These are phyloP conservation scores for Papilio machaon DNA, from an alignment of 1,140 invertebrate species.

Conservation along the genomic window DNA sequence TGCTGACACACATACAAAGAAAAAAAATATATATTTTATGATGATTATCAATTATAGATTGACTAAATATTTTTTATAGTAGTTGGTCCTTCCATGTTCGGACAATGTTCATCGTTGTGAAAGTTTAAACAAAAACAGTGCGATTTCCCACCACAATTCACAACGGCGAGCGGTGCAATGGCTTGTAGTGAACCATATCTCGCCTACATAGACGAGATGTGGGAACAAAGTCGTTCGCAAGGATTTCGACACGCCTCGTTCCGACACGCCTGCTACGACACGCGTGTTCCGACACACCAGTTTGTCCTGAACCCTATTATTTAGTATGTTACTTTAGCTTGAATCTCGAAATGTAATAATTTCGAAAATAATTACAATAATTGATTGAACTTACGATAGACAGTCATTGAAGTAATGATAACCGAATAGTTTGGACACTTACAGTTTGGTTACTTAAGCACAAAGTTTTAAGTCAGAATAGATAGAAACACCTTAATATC, in stretches of 20 bases:
- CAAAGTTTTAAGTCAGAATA: neutral
- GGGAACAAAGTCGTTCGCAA: conserved; percentile 71
- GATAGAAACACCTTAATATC: neutral
- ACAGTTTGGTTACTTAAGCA: neutral
- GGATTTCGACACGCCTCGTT: conserved; percentile 58
- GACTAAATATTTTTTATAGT: too few species aligned
- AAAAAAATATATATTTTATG: too few species aligned
- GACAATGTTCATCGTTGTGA: neutral
- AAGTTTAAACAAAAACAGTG: conserved; percentile 22
- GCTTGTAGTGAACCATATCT: conserved; percentile 50
- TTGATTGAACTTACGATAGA: neutral
- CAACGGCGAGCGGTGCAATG: conserved; percentile 55
- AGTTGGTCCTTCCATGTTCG: too few species aligned
- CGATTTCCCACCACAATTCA: conserved; percentile 66
- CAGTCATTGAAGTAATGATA: neutral
- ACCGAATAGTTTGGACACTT: neutral
- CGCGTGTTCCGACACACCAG: conserved; percentile 55
- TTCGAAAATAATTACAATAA: conserved; percentile 20
- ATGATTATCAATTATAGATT: too few species aligned
- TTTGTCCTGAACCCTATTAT: conserved; percentile 17
- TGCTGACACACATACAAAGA: too few species aligned
- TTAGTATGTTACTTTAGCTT: conserved; percentile 32
- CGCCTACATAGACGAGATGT: conserved; percentile 54
- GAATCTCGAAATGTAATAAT: neutral
- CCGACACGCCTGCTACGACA: conserved; percentile 56